Evolutionary conservation across 2,113 vertebrate genomes (phyloP), one percentile per base, ranked within the genome.

Genomic region (Myiozetetes cayanensis): DNA sequence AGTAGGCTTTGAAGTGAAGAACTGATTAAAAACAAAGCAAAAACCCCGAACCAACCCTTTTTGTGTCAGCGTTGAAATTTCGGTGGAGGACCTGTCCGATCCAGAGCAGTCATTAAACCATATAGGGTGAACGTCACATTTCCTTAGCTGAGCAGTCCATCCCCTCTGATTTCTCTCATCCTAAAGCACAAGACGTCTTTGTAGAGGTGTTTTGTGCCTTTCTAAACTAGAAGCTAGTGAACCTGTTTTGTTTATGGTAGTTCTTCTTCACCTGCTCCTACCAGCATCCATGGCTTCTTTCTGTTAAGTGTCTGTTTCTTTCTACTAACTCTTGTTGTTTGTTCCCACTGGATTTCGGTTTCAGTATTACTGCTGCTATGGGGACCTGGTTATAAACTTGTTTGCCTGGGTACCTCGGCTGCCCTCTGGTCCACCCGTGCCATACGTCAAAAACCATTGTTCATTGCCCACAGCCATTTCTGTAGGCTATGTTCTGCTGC

Each of bases 1-100:
- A 89, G 85, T 41, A 47, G 68, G 8, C 85, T 94, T 88, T 81
- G 88, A 88, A 87, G 79, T 65, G 79, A 87, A 85, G 78, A 75
- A n/a, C 52, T 67, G 56, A 62, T 65, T 23, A 35, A 92, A 63
- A 74, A 24, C 28, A 16, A 74, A 87, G 62, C 19, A 15, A 43
- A 80, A 37, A 1, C 12, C 7, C 30, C 1, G 24, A 30, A 18
- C 5, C 17, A 19, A 3, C 9, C 15, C 2, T 15, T 58, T 66
- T 43, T 31, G 82, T 19, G 44, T 66, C 73, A 55, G 50, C 47
- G 1, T 50, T 53, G 53, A 73, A 25, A 8, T 23, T 41, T 55
- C 33, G 2, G 27, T 19, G 27, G 23, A 35, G 67, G 59, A 68
- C 49, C 68, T 65, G 83, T 46, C 61, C 0, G 12, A 71, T 33